A percentile compares a stretch with the other conserved stretches of the same genome.
Evolutionary conservation across 2,113 vertebrate species (phyloP).

Genomic region (Ailurus styani): DNA sequence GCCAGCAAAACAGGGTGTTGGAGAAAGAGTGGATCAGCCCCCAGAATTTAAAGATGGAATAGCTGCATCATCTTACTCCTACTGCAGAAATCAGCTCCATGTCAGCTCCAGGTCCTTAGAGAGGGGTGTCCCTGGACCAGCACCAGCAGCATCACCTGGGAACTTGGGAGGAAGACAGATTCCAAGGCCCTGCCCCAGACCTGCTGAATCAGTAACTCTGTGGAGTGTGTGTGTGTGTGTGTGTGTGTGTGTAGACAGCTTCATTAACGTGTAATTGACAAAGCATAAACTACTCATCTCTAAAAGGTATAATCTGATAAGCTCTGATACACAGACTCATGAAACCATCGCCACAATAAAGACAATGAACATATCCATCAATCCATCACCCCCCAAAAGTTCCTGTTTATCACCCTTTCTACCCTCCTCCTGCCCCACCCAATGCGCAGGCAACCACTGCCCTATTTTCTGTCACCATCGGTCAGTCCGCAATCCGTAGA

Average conservation of each 20-base stretch:
- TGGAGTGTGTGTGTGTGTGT: accelerated
- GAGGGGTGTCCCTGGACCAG: background rate
- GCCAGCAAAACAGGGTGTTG: accelerated
- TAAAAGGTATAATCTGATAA: background rate
- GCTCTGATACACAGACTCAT: no score
- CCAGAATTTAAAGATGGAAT: background rate
- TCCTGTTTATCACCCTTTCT: background rate
- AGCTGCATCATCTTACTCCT: accelerated
- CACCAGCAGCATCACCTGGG: background rate
- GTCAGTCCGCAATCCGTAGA: background rate
- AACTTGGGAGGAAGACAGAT: background rate
- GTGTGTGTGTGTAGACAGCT: background rate
- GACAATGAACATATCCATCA: background rate
- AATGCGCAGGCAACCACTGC: background rate
- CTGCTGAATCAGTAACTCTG: background rate
- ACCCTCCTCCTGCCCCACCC: no score
- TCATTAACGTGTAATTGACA: background rate
- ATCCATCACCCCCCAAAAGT: background rate
- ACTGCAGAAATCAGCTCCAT: background rate
- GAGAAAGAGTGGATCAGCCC: background rate
- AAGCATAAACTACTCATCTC: background rate
- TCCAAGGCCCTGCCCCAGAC: background rate
- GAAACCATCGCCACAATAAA: background rate
- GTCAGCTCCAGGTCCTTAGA: background rate
- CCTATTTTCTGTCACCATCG: background rate